Evolutionary conservation across 2,113 vertebrate genomes (phyloP), one percentile per base, ranked within the genome.

Genomic region (Ursus arctos): DNA sequence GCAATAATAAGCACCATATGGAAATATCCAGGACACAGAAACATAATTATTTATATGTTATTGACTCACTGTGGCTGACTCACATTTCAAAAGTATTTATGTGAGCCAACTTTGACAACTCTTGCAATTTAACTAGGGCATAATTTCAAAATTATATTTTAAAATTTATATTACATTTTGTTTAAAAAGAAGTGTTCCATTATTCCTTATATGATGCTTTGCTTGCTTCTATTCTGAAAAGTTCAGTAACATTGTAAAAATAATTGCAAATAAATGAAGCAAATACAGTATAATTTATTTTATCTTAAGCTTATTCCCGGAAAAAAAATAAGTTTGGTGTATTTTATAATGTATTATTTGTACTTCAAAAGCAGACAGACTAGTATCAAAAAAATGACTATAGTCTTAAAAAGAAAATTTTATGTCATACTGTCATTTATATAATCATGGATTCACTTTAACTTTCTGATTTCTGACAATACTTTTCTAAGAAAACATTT

Each of bases 301-400:
- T 59, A n/a, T 36, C 19, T 90, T 91, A 47, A 76, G 13, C 28
- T 71, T 83, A 85, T 85, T 63, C 7, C 6, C 1, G 71, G 51
- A 59, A 28, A 74, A 59, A 90, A 94, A 61, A 18, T 40, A 74
- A 12, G 9, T 88, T 16, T 80, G 12, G 19, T 84, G 1, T 15
- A 88, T 91, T 94, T 96, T 95, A 74, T 79, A 67, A 67, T 67
- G 14, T 67, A 67, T 33, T 67, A 67, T 67, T 67, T 33, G 14
- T 28, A 55, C 67, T 55, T 96, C 21, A 97, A 84, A 67, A 93
- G 5, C n/a, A 72, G 26, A 31, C 2, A 67, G 7, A 40, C 21
- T 88, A 36, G 16, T 28, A 47, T 43, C 14, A 72, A 71, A 87
- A 63, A 92, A 80, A 80, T 69, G 26, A 22, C 28, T 91, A 65